A percentile compares a stretch with the other conserved stretches of the same genome.
Evolutionary conservation across 2,888 invertebrate species (phyloP).

Genomic region (Caenorhabditis drosophilae): DNA sequence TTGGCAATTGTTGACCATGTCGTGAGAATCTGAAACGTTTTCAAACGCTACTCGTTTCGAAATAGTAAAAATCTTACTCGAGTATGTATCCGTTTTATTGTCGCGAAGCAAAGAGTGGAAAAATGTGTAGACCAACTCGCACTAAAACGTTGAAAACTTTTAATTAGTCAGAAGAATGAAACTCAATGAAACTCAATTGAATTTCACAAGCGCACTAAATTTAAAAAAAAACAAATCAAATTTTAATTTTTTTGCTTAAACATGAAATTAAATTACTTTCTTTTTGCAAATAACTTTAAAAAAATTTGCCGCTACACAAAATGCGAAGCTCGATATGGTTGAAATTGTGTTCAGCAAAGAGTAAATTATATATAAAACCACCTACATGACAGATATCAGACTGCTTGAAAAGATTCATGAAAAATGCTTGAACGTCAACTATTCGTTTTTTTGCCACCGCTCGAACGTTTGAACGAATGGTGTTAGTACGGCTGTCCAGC

Average conservation of each 20-base stretch:
- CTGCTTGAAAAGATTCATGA: constrained; percentile 83
- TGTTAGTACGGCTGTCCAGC: constrained; percentile 31
- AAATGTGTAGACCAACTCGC: constrained; percentile 94
- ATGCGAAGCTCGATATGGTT: no score
- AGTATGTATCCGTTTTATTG: constrained; percentile 42
- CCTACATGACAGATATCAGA: constrained; percentile 86
- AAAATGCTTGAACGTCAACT: constrained; percentile 85
- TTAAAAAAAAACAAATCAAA: no score
- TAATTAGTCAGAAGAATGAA: not conserved
- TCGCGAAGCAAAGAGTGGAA: constrained; percentile 77
- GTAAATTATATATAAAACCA: constrained; percentile 1
- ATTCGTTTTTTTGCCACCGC: constrained; percentile 92
- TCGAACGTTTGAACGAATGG: constrained; percentile 86
- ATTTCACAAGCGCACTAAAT: no score
- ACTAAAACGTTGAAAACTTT: constrained; percentile 70
- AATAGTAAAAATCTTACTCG: constrained; percentile 8
- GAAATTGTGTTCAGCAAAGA: no score
- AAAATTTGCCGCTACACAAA: no score
- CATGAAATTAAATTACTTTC: no score
- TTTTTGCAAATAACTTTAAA: no score
- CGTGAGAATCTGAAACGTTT: constrained; percentile 12
- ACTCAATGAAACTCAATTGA: no score
- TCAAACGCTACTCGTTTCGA: no score
- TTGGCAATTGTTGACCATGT: constrained; percentile 33
- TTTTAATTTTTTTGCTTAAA: no score